Evolutionary conservation across 2,797 vertebrate genomes (phyloP).

Genomic region (Coregonus ussuriensis): DNA sequence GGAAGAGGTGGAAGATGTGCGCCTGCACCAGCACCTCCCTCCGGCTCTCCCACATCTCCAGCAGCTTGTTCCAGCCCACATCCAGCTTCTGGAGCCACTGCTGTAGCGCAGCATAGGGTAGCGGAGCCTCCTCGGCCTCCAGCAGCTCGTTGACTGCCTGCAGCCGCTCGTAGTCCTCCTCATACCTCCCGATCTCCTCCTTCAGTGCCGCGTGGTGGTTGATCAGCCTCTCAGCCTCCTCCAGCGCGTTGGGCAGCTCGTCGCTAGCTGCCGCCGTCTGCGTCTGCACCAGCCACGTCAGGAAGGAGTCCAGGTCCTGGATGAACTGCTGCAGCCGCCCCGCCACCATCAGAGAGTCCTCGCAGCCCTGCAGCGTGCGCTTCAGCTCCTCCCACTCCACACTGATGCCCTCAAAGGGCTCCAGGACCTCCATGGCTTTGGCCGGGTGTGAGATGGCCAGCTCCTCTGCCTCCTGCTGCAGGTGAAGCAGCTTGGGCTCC

Average conservation of each 20-base stretch:
- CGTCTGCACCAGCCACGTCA: constrained; percentile 91
- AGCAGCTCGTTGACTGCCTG: constrained; percentile 90
- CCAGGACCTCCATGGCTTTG: constrained; percentile 82
- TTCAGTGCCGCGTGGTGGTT: constrained; percentile 87
- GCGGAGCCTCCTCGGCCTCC: constrained; percentile 84
- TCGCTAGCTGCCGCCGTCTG: constrained; percentile 81
- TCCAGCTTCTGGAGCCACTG: constrained; percentile 95
- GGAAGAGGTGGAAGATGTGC: constrained; percentile 91
- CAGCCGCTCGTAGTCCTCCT: constrained; percentile 89
- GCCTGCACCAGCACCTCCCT: constrained; percentile 87
- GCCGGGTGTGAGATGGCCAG: constrained; percentile 78
- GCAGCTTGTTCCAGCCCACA: constrained; percentile 90
- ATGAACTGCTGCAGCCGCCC: constrained; percentile 89
- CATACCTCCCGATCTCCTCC: constrained; percentile 89
- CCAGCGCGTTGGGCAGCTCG: constrained; percentile 81
- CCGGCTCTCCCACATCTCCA: constrained; percentile 90
- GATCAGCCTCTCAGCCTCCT: constrained; percentile 85
- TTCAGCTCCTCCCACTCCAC: constrained; percentile 91
- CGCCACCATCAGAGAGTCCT: constrained; percentile 87
- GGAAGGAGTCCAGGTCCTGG: constrained; percentile 90
- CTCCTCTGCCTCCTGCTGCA: constrained; percentile 85
- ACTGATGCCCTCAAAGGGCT: constrained; percentile 87
- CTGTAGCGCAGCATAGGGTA: constrained; percentile 85
- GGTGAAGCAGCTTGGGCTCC: constrained; percentile 86
- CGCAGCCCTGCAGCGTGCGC: constrained; percentile 83